These are phyloP conservation scores for Malaclemys terrapin DNA, from an alignment of 2,113 vertebrate genomes.

Conservation along the genomic window DNA sequence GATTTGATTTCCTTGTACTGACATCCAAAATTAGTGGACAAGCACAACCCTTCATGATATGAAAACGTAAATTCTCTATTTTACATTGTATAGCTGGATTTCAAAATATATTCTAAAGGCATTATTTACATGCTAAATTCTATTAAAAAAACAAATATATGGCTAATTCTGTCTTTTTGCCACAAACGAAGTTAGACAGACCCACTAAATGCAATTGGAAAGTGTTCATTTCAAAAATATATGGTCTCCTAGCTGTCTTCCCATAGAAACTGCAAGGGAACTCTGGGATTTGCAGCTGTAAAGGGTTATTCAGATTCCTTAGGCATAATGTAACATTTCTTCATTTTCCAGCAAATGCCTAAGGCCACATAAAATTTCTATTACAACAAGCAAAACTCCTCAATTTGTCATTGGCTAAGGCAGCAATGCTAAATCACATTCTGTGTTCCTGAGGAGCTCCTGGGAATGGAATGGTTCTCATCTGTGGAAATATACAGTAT, in stretches of 20 bases:
- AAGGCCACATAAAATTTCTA: not conserved
- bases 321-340: not conserved
- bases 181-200: not conserved
- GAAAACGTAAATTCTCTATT: not conserved
- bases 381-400: not conserved
- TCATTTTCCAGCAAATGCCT: conserved; percentile 13
- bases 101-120: not conserved
- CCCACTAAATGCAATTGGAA: not conserved
- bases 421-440: not conserved
- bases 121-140: not conserved
- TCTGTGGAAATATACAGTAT: not conserved
- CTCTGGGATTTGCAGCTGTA: not conserved
- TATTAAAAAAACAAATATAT: not conserved
- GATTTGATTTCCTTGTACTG: not conserved
- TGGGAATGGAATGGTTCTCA: not conserved
- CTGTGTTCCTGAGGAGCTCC: not conserved
- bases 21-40: not conserved
- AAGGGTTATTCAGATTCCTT: conserved; percentile 4
- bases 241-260: not conserved
- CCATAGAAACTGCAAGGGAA: not conserved
- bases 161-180: not conserved
- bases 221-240: not conserved
- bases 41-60: not conserved
- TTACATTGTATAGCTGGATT: not conserved
- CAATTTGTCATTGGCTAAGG: not conserved